These are phyloP conservation scores for Phalera bucephala DNA, from an alignment of 2,888 invertebrate species.

Conservation along the genomic window DNA sequence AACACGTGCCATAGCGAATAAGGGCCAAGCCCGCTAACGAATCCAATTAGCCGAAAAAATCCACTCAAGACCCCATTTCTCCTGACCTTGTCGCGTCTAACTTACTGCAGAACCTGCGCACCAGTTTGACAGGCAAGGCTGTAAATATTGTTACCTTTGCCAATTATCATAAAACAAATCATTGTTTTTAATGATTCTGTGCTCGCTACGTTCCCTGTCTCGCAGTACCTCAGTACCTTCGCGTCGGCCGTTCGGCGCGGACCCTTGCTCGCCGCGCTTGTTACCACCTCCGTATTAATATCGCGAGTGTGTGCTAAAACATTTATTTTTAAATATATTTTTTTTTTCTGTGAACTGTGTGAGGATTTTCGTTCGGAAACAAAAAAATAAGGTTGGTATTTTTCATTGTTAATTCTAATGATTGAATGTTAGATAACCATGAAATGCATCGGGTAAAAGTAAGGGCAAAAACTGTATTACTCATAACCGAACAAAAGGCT, in stretches of 20 bases:
- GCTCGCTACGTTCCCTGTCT: conserved; percentile 8
- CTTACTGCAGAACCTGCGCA: not conserved
- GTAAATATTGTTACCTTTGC: conserved; percentile 24
- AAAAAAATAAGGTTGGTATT: conserved; percentile 55
- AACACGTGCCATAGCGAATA: too few relatives aligned
- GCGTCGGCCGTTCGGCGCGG: conserved; percentile 62
- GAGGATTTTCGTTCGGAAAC: conserved; percentile 48
- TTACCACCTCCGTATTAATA: conserved; percentile 18
- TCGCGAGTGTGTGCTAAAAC: conserved; percentile 68
- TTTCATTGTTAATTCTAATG: conserved; percentile 11
- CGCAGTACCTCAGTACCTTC: conserved; percentile 47
- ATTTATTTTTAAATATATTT: conserved; percentile 35
- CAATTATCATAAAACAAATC: conserved; percentile 35
- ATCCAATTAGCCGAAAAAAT: conserved; percentile 18
- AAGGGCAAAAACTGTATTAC: conserved; percentile 5
- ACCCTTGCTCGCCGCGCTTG: conserved; percentile 33
- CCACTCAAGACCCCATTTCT: conserved; percentile 2
- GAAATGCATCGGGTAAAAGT: conserved; percentile 11
- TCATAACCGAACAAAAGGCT: conserved; percentile 8
- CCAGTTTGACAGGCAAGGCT: not conserved
- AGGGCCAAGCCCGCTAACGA: conserved; percentile 6
- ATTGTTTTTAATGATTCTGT: conserved; percentile 24
- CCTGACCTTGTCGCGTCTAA: conserved; percentile 16
- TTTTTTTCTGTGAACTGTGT: conserved; percentile 55
- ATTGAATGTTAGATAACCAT: conserved; percentile 3